Evolutionary conservation across 2,113 vertebrate genomes (phyloP).

Genomic region (Quiscalus mexicanus): DNA sequence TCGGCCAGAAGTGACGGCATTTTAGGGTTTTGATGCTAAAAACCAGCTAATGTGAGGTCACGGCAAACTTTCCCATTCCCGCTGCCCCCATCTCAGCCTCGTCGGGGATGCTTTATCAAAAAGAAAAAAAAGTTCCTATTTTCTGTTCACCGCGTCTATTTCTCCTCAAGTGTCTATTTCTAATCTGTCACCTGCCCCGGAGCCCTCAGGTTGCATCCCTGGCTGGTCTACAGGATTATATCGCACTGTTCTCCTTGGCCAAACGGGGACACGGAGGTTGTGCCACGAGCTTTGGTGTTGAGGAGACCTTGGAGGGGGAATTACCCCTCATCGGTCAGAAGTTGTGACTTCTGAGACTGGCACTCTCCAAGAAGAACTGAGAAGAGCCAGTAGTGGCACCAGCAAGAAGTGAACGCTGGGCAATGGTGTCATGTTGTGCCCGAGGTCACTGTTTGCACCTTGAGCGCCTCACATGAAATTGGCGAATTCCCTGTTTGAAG

Average conservation of each 20-base stretch:
- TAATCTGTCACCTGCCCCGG: too few species aligned
- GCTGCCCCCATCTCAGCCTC: background rate
- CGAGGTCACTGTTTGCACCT: accelerated
- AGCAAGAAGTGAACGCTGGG: background rate
- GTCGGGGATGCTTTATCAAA: background rate
- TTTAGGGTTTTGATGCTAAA: background rate
- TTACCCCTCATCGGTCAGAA: accelerated
- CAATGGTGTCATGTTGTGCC: accelerated
- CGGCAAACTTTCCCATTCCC: background rate
- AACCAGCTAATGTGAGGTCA: background rate
- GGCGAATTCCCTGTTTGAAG: background rate
- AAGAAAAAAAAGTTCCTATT: background rate
- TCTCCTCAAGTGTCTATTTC: background rate
- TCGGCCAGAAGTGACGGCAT: accelerated
- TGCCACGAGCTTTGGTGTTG: background rate
- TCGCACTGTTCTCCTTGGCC: accelerated
- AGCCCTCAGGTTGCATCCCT: background rate
- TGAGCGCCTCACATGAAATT: background rate
- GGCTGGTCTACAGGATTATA: accelerated
- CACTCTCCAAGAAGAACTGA: background rate
- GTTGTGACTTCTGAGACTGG: background rate
- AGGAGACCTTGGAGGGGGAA: background rate
- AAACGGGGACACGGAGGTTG: accelerated
- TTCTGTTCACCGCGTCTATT: background rate
- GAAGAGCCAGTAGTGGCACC: background rate